Percentiles rank a stretch among this genome's conserved stretches.
phyloP scores from a whole-genome alignment of 2,888 invertebrate genomes.

The Morinoia aosen region DNA sequence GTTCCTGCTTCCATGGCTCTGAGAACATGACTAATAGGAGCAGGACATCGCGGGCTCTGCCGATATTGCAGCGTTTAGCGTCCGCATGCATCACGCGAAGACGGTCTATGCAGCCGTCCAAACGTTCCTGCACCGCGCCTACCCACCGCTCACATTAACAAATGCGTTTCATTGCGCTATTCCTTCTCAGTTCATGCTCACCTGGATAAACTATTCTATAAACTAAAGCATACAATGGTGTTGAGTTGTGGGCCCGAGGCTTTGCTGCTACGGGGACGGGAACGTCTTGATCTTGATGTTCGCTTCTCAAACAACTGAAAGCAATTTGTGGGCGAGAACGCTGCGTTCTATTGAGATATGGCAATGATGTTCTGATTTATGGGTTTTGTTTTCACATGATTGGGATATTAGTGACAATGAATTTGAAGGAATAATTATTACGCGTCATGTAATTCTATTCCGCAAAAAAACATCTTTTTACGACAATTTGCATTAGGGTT shows the following conservation, averaged over 20 bases:
- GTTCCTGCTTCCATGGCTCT: not conserved
- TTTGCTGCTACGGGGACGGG: not conserved
- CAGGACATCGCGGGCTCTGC: not conserved
- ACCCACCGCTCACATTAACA: not conserved
- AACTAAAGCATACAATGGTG: not conserved
- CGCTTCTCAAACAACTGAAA: too few relatives aligned
- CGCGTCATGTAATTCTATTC: too few relatives aligned
- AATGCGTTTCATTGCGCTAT: not conserved
- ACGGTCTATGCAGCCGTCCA: not conserved
- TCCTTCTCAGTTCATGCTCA: not conserved
- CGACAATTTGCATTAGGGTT: too few relatives aligned
- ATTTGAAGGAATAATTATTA: not conserved
- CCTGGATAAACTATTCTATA: not conserved
- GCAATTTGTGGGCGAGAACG: too few relatives aligned
- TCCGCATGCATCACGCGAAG: conserved; percentile 24
- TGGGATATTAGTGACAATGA: not conserved
- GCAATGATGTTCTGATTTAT: not conserved
- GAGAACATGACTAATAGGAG: conserved; percentile 36
- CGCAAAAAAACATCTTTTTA: too few relatives aligned
- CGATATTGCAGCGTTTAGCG: conserved; percentile 27
- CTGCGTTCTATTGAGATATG: too few relatives aligned
- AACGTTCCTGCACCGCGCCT: not conserved
- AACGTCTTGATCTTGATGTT: not conserved
- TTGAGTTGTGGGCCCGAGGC: not conserved
- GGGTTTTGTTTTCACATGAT: not conserved